Base-by-base conservation (phyloP, 2,113 vertebrate species). In the Trichomycterus rosablanca region DNA sequence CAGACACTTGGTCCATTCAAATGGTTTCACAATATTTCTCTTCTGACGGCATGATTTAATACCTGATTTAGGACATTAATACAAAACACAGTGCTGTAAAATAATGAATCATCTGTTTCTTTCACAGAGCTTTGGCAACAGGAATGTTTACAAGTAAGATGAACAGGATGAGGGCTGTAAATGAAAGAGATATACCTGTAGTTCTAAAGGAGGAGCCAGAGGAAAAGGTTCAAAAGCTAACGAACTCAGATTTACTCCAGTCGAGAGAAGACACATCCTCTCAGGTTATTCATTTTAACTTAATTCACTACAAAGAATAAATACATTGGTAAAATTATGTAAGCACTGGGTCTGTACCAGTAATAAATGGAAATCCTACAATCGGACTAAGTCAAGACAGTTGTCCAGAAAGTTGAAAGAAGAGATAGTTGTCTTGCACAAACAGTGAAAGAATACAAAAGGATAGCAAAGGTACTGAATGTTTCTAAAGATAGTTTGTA, bases 121-220 rank as follows among this genome's bases (percentile, higher is more conserved):
- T 6, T 32, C 22, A 40, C 18, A 40, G 39, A 49, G 14, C 40
- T 45, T 51, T 20, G 19, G 23, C 35, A 20, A 19, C 22, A 30
- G 16, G 20, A 35, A 71, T 71, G 69, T n/a, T 39, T 24, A 59
- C 57, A 26, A 45, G 11, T 46, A 44, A 66, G 45, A 50, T 43
- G 40, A 63, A 9, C 11, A 16, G 48, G 2, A 50, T 8, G 32
- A 24, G 10, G 28, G 5, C 3, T 44, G 43, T 30, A 32, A 50
- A 19, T 6, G 45, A 46, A 22, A 34, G 9, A 50, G 52, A 71
- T 43, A 11, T 11, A 28, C 22, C 28, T 23, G 44, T 10, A 23
- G 1, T 2, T 15, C 28, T 63, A 14, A 63, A 72, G 54, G 23
- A 63, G 40, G 70, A 72, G 18, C 59, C 9, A 5, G 46, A 63